Conservation (phyloP, 2,113 vertebrate species). For the Python bivittatus region DNA sequence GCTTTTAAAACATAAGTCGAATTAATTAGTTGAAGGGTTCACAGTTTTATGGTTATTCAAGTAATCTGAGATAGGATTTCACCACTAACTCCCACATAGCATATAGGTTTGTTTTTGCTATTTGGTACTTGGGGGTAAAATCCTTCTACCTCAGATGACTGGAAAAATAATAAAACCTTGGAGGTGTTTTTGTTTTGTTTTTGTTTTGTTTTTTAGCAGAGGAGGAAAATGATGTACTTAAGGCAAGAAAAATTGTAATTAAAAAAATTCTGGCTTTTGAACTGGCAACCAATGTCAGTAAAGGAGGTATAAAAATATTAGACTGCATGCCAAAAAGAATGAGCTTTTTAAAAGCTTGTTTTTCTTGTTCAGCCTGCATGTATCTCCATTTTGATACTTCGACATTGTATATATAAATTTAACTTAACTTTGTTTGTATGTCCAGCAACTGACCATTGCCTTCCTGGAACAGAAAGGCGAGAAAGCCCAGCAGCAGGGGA, state of each 20-base stretch:
- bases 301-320: background rate
- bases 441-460: background rate
- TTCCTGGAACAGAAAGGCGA: background rate
- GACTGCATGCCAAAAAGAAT: background rate
- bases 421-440: background rate
- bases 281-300: background rate
- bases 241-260: no score
- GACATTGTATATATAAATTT: background rate
- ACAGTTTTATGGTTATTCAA: background rate
- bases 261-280: background rate
- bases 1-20: no score
- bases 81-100: background rate
- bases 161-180: background rate
- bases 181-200: background rate
- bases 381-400: background rate
- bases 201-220: no score
- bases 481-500: background rate
- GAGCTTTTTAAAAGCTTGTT: background rate
- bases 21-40: background rate
- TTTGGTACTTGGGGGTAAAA: background rate
- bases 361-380: background rate
- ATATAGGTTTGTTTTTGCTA: background rate
- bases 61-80: background rate
- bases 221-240: no score
- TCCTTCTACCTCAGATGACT: background rate